Percentiles rank a stretch among this genome's conserved stretches.
These are phyloP conservation scores for Chionis minor DNA, from an alignment of 2,113 vertebrate species.

Conservation along the genomic window DNA sequence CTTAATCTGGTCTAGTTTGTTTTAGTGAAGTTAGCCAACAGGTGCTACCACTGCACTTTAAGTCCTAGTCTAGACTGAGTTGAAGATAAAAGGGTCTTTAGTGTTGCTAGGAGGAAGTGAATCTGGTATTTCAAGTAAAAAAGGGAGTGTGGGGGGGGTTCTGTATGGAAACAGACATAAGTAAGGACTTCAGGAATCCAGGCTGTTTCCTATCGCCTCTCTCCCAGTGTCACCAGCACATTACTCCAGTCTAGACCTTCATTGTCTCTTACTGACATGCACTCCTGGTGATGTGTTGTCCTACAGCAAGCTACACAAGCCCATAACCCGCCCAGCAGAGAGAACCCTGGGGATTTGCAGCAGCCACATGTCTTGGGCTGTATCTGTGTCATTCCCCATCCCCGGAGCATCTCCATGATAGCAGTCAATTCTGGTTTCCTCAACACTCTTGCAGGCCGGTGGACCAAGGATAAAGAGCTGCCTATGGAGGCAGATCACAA, in stretches of 20 bases:
- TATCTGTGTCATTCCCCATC: background rate
- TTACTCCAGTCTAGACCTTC: background rate
- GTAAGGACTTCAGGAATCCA: background rate
- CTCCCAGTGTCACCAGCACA: background rate
- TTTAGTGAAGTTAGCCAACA: background rate
- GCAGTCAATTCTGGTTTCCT: background rate
- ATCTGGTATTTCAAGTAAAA: background rate
- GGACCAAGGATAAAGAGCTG: conserved; percentile 14
- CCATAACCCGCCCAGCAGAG: background rate
- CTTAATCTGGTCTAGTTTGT: background rate
- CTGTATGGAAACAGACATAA: background rate
- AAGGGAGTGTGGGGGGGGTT: background rate
- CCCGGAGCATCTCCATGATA: background rate
- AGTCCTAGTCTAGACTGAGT: background rate
- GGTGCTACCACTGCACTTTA: background rate
- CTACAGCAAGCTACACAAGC: background rate
- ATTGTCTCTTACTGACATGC: accelerated
- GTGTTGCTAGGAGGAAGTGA: background rate
- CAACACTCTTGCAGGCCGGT: background rate
- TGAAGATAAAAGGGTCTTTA: background rate
- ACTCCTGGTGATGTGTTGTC: accelerated
- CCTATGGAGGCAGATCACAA: background rate
- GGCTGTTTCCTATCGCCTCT: background rate
- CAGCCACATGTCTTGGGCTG: background rate
- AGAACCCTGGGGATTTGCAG: background rate